These are phyloP conservation scores for Lasioglossum marginatum DNA, from an alignment of 2,888 invertebrate species.

Conservation along the genomic window DNA sequence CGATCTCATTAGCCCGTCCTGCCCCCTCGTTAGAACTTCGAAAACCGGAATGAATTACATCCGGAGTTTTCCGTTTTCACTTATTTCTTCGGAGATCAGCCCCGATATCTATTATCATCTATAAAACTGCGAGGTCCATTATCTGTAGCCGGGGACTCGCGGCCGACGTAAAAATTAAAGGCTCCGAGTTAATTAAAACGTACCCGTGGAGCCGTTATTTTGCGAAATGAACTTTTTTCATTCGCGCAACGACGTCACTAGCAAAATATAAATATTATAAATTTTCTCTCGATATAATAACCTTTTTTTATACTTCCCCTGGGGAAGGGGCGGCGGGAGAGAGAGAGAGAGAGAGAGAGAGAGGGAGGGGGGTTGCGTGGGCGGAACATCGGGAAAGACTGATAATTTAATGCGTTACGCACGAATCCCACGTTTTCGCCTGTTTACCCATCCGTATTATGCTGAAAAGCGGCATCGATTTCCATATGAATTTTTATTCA, in stretches of 20 bases:
- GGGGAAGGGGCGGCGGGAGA: not conserved
- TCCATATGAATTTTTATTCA: slow-evolving; percentile 56
- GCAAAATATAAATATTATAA: slow-evolving; percentile 49
- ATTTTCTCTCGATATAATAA: slow-evolving; percentile 45
- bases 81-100: not conserved
- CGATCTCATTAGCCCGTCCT: not conserved
- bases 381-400: slow-evolving; percentile 43
- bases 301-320: slow-evolving; percentile 13
- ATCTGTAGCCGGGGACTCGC: not conserved
- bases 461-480: slow-evolving; percentile 57
- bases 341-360: not conserved
- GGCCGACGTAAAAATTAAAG: not conserved
- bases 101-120: not conserved
- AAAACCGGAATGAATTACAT: not conserved
- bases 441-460: slow-evolving; percentile 56
- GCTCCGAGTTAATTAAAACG: slow-evolving; percentile 43
- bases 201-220: slow-evolving; percentile 29
- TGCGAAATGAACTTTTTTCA: slow-evolving; percentile 32
- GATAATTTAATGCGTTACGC: slow-evolving; percentile 53
- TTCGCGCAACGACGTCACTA: not conserved
- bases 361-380: not conserved
- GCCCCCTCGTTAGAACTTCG: not conserved
- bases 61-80: not conserved
- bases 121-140: not conserved
- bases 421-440: slow-evolving; percentile 23